phyloP scores from a whole-genome alignment of 2,888 invertebrate genomes.

The Cryptus armator region DNA sequence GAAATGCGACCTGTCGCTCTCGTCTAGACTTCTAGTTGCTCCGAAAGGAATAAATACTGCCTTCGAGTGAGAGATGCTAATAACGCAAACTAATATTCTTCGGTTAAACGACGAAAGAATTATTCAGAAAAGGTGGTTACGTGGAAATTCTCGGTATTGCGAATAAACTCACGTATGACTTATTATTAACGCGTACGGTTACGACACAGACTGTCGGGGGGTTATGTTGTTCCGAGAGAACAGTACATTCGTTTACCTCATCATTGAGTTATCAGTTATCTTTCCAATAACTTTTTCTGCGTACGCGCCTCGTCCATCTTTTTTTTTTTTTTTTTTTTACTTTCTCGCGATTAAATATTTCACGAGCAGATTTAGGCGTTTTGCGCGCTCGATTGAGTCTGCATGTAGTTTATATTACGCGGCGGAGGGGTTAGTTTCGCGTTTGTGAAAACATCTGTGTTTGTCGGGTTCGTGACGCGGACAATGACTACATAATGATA shows the following conservation, averaged over 20 bases:
- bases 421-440: conserved; percentile 10
- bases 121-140: conserved; percentile 13
- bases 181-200: neutral
- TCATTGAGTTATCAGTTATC: conserved; percentile 9
- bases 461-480: conserved; percentile 58
- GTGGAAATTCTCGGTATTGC: neutral
- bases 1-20: conserved; percentile 46
- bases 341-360: neutral
- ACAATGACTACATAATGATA: conserved; percentile 61
- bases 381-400: neutral
- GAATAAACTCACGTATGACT: neutral
- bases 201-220: neutral
- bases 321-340: neutral
- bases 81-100: conserved; percentile 57
- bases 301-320: neutral
- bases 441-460: conserved; percentile 59
- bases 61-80: conserved; percentile 42
- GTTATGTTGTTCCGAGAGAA: neutral
- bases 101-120: conserved; percentile 53
- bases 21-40: conserved; percentile 39
- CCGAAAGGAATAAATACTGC: conserved; percentile 8
- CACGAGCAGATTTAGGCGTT: neutral
- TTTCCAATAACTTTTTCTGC: neutral
- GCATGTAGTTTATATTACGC: neutral
- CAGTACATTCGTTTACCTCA: neutral